Conservation (phyloP, 2,113 vertebrate species). For the Phocoena sinus region DNA sequence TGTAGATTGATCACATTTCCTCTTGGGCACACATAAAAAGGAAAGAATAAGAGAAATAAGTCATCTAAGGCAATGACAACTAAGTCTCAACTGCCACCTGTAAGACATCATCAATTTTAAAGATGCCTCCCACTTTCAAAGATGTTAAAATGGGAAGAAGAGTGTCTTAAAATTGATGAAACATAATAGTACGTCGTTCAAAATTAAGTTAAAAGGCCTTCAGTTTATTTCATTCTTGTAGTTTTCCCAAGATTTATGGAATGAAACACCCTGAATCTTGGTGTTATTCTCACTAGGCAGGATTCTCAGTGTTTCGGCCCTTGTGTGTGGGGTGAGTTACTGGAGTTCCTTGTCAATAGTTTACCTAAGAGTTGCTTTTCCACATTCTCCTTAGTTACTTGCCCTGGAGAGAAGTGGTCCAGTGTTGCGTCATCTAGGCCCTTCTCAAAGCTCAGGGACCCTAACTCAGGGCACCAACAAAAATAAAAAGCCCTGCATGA, state of each 20-base stretch:
- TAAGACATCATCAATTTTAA: background rate
- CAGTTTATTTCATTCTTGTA: background rate
- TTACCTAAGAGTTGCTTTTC: background rate
- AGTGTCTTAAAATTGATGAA: background rate
- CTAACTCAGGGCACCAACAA: background rate
- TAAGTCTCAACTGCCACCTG: background rate
- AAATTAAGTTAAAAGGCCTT: background rate
- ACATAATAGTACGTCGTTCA: background rate
- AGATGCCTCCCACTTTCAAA: background rate
- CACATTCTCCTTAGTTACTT: fast-evolving
- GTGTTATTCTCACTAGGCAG: background rate
- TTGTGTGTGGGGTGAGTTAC: background rate
- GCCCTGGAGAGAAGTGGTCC: background rate
- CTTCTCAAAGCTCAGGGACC: background rate
- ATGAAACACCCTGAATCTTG: background rate
- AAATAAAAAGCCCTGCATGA: background rate
- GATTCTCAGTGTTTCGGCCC: background rate
- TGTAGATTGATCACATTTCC: background rate
- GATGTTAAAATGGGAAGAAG: background rate
- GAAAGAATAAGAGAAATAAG: background rate
- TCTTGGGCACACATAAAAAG: background rate
- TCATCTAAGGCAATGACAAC: background rate
- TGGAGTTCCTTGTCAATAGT: background rate
- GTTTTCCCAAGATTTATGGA: background rate
- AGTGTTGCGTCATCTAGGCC: fast-evolving